Conservation (phyloP, 1,140 invertebrate species). For the Zophobas atratus region DNA sequence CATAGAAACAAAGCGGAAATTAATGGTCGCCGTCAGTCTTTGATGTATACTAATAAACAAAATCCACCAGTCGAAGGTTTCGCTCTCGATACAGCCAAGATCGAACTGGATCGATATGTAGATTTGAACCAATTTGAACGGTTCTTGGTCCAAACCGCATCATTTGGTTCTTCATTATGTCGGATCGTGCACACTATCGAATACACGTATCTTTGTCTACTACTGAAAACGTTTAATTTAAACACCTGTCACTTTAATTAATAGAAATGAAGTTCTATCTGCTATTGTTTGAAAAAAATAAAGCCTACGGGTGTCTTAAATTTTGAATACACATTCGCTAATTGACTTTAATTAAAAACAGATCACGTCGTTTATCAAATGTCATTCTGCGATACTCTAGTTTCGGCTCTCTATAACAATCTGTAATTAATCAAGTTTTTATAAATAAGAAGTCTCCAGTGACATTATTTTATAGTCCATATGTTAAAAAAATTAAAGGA, state of each 20-base stretch:
- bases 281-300: conserved; percentile 1
- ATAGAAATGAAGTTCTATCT: not conserved
- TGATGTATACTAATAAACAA: conserved; percentile 45
- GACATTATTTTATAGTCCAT: no score
- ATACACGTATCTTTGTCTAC: conserved; percentile 8
- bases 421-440: no score
- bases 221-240: conserved; percentile 1
- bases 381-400: conserved; percentile 6
- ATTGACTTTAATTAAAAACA: conserved; percentile 32
- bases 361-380: conserved; percentile 12
- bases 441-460: no score
- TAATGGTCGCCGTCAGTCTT: conserved; percentile 31
- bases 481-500: no score
- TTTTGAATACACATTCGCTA: conserved; percentile 13
- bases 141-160: not conserved
- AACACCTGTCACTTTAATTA: conserved; percentile 31
- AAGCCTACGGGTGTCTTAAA: not conserved
- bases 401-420: not conserved
- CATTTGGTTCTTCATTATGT: not conserved
- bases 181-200: not conserved
- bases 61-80: conserved; percentile 22
- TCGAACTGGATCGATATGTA: conserved; percentile 34
- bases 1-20: conserved; percentile 46
- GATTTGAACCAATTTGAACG: conserved; percentile 12
- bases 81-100: conserved; percentile 7